A percentile compares a stretch with the other conserved stretches of the same genome.
phyloP scores from a whole-genome alignment of 2,888 invertebrate species.

The Nymphalis c-album region DNA sequence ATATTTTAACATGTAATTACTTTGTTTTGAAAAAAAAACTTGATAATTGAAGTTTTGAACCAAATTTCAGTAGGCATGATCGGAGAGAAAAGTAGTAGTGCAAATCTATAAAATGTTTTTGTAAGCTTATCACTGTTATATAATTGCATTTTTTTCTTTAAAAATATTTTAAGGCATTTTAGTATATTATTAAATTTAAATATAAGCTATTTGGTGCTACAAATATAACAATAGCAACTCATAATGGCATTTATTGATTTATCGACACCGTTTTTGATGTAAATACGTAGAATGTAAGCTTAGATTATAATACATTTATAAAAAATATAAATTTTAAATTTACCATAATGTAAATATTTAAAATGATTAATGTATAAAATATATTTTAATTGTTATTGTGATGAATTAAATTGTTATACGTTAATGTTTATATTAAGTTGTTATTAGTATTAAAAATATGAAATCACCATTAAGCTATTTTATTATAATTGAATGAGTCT shows the following conservation, averaged over 20 bases:
- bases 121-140: not conserved
- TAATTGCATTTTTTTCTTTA: slow-evolving; percentile 2
- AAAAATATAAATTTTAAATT: not conserved
- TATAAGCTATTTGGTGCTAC: slow-evolving; percentile 14
- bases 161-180: not conserved
- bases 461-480: not conserved
- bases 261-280: slow-evolving; percentile 11
- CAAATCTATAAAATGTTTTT: not conserved
- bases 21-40: no score
- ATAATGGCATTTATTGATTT: slow-evolving; percentile 30
- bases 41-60: no score
- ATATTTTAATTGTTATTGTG: slow-evolving; percentile 27
- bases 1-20: no score
- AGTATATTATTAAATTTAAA: not conserved
- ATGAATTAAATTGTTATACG: slow-evolving; percentile 27
- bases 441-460: slow-evolving; percentile 29
- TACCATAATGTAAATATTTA: slow-evolving; percentile 23
- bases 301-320: not conserved
- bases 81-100: not conserved
- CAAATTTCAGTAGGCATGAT: not conserved
- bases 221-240: slow-evolving; percentile 7
- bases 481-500: not conserved
- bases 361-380: slow-evolving; percentile 13
- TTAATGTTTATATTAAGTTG: slow-evolving; percentile 17
- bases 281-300: slow-evolving; percentile 8